Base-by-base conservation (phyloP, 2,888 invertebrate genomes). In the Drosophila suboccidentalis region DNA sequence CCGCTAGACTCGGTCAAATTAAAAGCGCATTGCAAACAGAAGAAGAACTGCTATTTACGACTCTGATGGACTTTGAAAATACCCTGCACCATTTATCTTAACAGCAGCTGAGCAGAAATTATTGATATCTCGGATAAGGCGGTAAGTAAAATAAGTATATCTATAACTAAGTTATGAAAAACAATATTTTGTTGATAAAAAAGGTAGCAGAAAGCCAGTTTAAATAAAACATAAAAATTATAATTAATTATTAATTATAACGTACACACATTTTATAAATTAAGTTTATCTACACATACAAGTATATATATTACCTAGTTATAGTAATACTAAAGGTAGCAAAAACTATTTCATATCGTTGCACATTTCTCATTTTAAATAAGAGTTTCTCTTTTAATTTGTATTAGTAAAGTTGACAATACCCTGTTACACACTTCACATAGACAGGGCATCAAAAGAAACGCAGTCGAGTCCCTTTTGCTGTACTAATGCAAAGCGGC, bases 1-100 rank as follows among this genome's bases (percentile, higher is more conserved):
- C 8, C n/a, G 26, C 63, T 76, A 82, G 80, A 80, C 78, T 80
- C 75, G 80, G 81, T 76, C 82, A 82, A 84, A 82, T 84, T 84
- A 84, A 82, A 82, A 84, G 71, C 70, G 73, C 79, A 81, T 78
- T 76, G 84, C 73, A 57, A 82, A 75, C 62, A 60, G 41, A 9
- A 43, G 39, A 34, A 58, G 47, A 41, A 44, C 3, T 11, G 15
- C 6, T 17, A 46, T 32, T 19, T n/a, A 1, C 3, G 19, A 22
- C 6, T 10, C 1, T 54, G 46, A 39, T 15, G 36, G 26, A 17
- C 46, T 8, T 0, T 11, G 0, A 0, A 1, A n/a, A 63, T 76
- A 70, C 73, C 64, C 64, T 68, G 6, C 0, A 17, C 4, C 2
- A 3, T 0, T 9, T 8, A 3, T 15, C 9, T n/a, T 29, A 1